Evolutionary conservation across 2,113 vertebrate genomes (phyloP).

Genomic region (Tamias sibiricus): DNA sequence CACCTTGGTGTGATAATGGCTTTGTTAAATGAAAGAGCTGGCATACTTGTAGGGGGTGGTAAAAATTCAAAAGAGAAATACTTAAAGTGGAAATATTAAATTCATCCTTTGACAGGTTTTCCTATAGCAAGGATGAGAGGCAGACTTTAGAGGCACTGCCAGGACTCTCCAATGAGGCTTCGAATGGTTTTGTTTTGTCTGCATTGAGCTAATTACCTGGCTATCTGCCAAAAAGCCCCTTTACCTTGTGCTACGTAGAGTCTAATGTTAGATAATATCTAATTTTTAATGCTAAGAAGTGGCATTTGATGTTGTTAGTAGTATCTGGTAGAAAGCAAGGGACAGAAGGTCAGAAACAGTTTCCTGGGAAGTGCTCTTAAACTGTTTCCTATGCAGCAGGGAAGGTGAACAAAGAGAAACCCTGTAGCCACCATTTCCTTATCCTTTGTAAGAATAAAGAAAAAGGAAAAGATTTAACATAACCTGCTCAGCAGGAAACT

Average conservation of each 20-base stretch:
- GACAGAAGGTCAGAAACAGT: constrained; percentile 70
- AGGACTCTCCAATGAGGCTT: constrained; percentile 48
- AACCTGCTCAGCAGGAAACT: constrained; percentile 84
- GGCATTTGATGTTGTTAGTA: constrained; percentile 71
- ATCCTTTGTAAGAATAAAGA: constrained; percentile 82
- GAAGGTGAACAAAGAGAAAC: constrained; percentile 78
- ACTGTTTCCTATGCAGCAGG: constrained; percentile 64
- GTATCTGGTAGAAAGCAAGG: constrained; percentile 66
- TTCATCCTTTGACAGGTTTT: constrained; percentile 61
- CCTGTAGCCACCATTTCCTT: constrained; percentile 82
- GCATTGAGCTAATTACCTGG: constrained; percentile 75
- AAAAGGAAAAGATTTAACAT: constrained; percentile 83
- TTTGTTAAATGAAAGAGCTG: constrained; percentile 74
- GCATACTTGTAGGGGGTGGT: constrained; percentile 41
- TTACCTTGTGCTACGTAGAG: constrained; percentile 70
- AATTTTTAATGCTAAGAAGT: constrained; percentile 76
- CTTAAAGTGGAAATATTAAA: constrained; percentile 61
- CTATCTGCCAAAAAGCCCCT: constrained; percentile 71
- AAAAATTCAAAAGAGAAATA: constrained; percentile 62
- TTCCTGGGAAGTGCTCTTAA: constrained; percentile 72
- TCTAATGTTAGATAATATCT: constrained; percentile 74
- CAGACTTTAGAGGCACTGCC: constrained; percentile 26
- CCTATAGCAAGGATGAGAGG: constrained; percentile 49
- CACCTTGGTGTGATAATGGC: constrained; percentile 73
- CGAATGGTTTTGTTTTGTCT: constrained; percentile 66